phyloP scores from a whole-genome alignment of 2,888 invertebrate species.

The Aleiodes testaceus region DNA sequence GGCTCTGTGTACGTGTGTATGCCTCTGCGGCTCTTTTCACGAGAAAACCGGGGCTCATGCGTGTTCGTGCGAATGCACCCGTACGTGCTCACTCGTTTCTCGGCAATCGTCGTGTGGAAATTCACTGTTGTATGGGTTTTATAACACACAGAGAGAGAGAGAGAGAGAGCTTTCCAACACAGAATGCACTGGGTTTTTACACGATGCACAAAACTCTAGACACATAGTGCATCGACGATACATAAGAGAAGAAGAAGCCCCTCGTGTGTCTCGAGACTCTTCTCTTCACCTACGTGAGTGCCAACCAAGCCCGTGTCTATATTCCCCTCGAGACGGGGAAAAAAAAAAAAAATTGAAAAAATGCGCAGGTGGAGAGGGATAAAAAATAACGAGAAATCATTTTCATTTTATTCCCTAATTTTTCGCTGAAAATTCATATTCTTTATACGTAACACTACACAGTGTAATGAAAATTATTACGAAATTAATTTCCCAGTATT shows the following conservation, averaged over 20 bases:
- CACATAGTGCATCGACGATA: slow-evolving; percentile 24
- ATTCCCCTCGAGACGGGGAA: slow-evolving; percentile 7
- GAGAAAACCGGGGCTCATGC: slow-evolving; percentile 34
- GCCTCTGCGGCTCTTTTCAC: slow-evolving; percentile 37
- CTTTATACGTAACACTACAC: too few relatives aligned
- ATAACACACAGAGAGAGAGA: neutral
- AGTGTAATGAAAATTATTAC: too few relatives aligned
- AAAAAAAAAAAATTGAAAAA: slow-evolving; percentile 7
- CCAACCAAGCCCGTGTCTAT: slow-evolving; percentile 30
- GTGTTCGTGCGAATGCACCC: slow-evolving; percentile 44
- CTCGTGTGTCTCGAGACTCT: slow-evolving; percentile 41
- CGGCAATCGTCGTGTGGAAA: slow-evolving; percentile 46
- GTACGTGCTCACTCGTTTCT: slow-evolving; percentile 38
- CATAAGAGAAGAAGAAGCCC: slow-evolving; percentile 27
- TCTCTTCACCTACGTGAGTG: slow-evolving; percentile 30
- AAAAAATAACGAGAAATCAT: neutral
- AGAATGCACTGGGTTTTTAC: neutral
- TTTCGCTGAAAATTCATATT: too few relatives aligned
- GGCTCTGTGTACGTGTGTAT: slow-evolving; percentile 35
- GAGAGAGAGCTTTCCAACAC: too few relatives aligned
- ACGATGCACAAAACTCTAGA: slow-evolving; percentile 11
- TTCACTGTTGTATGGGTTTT: slow-evolving; percentile 27
- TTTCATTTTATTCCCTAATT: too few relatives aligned
- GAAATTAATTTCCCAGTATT: too few relatives aligned
- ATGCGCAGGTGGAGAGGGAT: neutral